Base-by-base conservation (phyloP, 2,888 invertebrate species). In the Holacanthella duospinosa region DNA sequence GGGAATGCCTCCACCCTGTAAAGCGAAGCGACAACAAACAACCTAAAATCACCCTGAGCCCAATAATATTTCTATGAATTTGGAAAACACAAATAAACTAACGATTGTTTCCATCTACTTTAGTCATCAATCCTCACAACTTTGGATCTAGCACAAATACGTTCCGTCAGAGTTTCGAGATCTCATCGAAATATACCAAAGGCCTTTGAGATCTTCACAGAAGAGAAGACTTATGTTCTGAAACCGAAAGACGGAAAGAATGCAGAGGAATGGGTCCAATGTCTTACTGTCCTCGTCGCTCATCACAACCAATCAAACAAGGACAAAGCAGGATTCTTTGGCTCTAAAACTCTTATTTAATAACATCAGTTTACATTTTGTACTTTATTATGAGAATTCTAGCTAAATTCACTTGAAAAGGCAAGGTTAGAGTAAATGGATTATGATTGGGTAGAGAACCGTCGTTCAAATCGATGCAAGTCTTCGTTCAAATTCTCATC, bases 151-250 rank as follows among this genome's bases (percentile, higher is more conserved):
- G 89, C 92, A 77, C 91, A 93, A 78, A 93, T 95, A 69, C 85
- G 93, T 19, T 92, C 91, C 43, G 94, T 95, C n/a, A 89, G 93
- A 75, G 93, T 94, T 60, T 90, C 92, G 9, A 83, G 93, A 60
- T 89, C 92, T 61, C 90, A 92, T 12, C 83, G 93, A 61, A 91
- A 92, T 79, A 92, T 94, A 74, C 93, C 94, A 26, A 93, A 92
- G 77, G 93, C 93, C 1, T 95, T 95, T 80, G 94, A 95, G 81
- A 94, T 95, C 74, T 95, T 94, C 80, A 94, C 94, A 0, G 88
- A 88, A 60, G 91, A 93, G 78, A 91, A 91, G 78, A 89, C 90
- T 12, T 85, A 93, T 71, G 90, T 93, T 74, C 83, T 95, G 72
- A 94, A 95, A 80, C 94, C 94, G 6, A 92, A 91, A 78, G 92